Base-by-base conservation (phyloP, 2,797 vertebrate species). In the Adelosebastes latens region DNA sequence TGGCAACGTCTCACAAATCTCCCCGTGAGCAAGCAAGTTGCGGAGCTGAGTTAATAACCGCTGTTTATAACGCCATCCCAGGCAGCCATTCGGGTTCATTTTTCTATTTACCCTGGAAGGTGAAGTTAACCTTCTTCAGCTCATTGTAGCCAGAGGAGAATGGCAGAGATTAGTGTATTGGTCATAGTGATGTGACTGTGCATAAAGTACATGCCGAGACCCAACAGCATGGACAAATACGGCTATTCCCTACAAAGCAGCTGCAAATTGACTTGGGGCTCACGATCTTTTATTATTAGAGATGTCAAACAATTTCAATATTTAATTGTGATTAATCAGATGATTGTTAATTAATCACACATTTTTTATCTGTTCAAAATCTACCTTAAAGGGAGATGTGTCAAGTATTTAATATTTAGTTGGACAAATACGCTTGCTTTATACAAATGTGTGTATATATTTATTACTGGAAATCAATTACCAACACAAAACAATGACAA, bases 121-220 rank as follows among this genome's bases (percentile, higher is more conserved):
- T 93, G 89, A 92, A 92, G 90, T 92, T 92, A 93, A 93, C 93
- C 93, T 94, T 93, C 92, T 92, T 90, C 80, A 90, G 89, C 87
- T 93, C 88, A 89, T 89, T 94, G 90, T 93, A 90, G 88, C 87
- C 89, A 92, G 88, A 93, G 88, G 90, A 93, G 85, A 92, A 87
- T 81, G 86, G 88, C 85, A 89, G 84, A 93, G 92, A 93, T 94
- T 93, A 92, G 86, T 91, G 89, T 91, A 75, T 90, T 89, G 93
- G 93, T 90, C 91, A 91, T 85, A 89, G 89, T 90, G 92, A 91
- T 93, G 90, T 94, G 91, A 93, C 92, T 90, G 90, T 85, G 90
- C 92, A 94, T 93, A 91, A 90, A 91, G 88, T 77, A 92, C 84
- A 87, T 75, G 87, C 87, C 82, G 78, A 77, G 62, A 66, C 77